Conservation (phyloP, 2,888 invertebrate species). For the Andrena praecox region DNA sequence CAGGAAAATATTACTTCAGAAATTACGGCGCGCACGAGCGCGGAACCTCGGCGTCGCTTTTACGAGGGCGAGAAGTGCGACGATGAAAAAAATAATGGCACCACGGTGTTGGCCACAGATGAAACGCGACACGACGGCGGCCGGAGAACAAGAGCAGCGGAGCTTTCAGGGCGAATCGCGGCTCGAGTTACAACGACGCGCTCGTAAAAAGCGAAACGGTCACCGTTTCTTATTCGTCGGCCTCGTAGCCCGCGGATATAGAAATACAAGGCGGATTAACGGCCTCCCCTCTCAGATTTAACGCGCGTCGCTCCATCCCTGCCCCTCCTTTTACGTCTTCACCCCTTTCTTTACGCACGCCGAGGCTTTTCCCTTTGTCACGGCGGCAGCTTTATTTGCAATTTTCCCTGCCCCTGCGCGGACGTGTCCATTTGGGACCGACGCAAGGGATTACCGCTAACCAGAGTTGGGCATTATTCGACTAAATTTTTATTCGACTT, state of each 20-base stretch:
- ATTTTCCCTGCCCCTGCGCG: too few species aligned
- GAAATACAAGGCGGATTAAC: conserved; percentile 47
- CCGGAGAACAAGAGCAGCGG: not conserved
- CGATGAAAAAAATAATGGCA: conserved; percentile 52
- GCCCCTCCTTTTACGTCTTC: not conserved
- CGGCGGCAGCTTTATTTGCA: too few species aligned
- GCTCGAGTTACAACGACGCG: conserved; percentile 27
- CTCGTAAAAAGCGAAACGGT: conserved; percentile 45
- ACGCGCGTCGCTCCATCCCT: conserved; percentile 3
- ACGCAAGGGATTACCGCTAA: too few species aligned
- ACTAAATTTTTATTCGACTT: too few species aligned
- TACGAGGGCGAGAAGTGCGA: conserved; percentile 37
- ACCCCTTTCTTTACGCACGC: not conserved
- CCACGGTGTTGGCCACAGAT: conserved; percentile 37
- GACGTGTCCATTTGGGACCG: too few species aligned
- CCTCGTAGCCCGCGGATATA: conserved; percentile 29
- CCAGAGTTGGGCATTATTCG: too few species aligned
- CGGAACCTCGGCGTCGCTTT: conserved; percentile 17
- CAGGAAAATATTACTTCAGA: conserved; percentile 55
- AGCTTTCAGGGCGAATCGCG: conserved; percentile 39
- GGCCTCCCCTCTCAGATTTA: conserved; percentile 31
- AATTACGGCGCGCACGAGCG: conserved; percentile 37
- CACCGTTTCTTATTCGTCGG: conserved; percentile 39
- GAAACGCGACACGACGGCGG: conserved; percentile 37
- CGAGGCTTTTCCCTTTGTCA: not conserved